Conservation (phyloP, 2,113 vertebrate species). For the Entomyzon cyanotis region DNA sequence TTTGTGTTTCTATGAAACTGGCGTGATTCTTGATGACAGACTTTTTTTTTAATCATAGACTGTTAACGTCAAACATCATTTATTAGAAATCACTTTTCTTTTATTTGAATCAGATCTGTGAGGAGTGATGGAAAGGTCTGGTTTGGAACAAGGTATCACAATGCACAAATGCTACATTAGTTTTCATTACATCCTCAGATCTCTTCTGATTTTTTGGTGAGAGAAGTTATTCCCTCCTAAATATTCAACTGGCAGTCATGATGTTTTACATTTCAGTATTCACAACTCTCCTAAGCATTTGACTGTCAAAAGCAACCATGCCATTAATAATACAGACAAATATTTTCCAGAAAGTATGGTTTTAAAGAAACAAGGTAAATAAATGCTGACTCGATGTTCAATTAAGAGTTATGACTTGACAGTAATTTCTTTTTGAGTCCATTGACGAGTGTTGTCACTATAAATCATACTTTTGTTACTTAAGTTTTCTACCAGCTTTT, state of each 20-base stretch:
- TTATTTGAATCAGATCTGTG: neutral
- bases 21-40: neutral
- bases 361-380: neutral
- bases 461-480: neutral
- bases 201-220: neutral
- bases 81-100: neutral
- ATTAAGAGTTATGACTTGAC: neutral
- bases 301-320: neutral
- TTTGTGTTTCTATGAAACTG: neutral
- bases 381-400: neutral
- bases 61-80: neutral
- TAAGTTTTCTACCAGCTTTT: neutral
- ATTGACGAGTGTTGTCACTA: neutral
- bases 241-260: neutral
- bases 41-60: neutral
- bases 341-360: neutral
- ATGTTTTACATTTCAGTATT: neutral
- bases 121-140: neutral
- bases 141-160: neutral
- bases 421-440: neutral
- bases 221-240: neutral
- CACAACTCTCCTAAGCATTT: neutral
- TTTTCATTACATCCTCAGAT: neutral
- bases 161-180: neutral
- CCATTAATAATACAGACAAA: neutral